Base-by-base conservation (phyloP, 2,113 vertebrate species). In the Cygnus buccinator region DNA sequence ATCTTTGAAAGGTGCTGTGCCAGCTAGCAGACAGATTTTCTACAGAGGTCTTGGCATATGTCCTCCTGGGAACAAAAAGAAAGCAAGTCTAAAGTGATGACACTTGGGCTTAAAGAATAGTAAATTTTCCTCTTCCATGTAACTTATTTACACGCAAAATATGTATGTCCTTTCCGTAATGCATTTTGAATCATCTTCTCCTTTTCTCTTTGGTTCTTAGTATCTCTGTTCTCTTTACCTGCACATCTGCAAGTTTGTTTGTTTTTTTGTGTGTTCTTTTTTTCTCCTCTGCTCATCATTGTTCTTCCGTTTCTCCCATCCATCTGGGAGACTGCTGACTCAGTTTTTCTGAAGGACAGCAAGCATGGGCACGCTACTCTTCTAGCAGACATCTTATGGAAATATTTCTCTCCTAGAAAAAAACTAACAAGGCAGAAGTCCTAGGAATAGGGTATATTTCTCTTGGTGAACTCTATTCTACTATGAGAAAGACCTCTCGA, bases 21-120 rank as follows among this genome's bases (percentile, higher is more conserved):
- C 91, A 92, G 66, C 80, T 90, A 91, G 87, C 76, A 96, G 46
- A 25, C 70, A 90, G 50, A 95, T 67, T 81, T 93, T 43, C 67
- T 76, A 41, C 13, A 48, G 33, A 92, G 28, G 31, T 87, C 48
- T 84, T 31, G 75, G 35, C 58, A 55, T 3, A 39, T 7, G 23
- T 80, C 57, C 52, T 70, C 82, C 76, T 19, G n/a, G 41, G 82
- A 96, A 79, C 25, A 84, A 52, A 43, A 55, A 72, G 61, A 62
- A 76, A 75, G 20, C 41, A 50, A 74, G 14, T 41, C 57, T 67
- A 73, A 87, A 71, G 52, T 44, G 33, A 76, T 29, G 59, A 62
- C 57, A 80, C 52, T 57, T 67, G 29, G 26, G 29, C 59, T 84
- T 48, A 67, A 20, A 21, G 33, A 87, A 92, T n/a, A 74, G 15